Evolutionary conservation across 2,888 invertebrate species (phyloP), one percentile per base, ranked within the genome.

Genomic region (Erebia epiphron): DNA sequence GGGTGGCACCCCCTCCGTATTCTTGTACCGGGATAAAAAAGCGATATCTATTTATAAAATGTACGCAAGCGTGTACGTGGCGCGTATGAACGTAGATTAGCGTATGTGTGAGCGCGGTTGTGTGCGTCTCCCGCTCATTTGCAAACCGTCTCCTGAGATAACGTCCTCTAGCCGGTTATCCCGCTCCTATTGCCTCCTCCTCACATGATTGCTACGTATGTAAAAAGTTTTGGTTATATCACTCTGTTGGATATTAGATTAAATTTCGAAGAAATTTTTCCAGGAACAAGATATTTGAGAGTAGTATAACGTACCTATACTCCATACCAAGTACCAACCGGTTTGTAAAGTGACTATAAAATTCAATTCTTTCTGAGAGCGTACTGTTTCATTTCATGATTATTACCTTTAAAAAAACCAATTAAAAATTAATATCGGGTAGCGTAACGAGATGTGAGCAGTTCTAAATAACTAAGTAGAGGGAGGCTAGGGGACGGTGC

Each of bases 11-110:
- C 89, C 91, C 89, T 87, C 76, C 82, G 80, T 82, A 91, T 92
- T 92, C 93, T 92, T 92, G 90, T 91, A 89, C 91, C 89, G 88
- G 92, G 92, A 92, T 92, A 92, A 93, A 93, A 93, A 93, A 93
- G 86, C 92, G 91, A 92, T 92, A 92, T 92, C 92, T 93, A 92
- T 93, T 93, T 93, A 93, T 93, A 92, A 91, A 92, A 91, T 89
- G 92, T 92, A 90, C 86, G 88, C 87, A 87, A 87, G 88, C 86
- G 84, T 86, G 86, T 86, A 85, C 82, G 86, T 82, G 79, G 77
- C 85, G 85, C 86, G 85, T 91, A 90, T 86, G 91, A 85, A 91
- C 89, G 82, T 79, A 82, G 86, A 87, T 89, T 89, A 90, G 82
- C 84, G 84, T 81, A 80, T 84, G 87, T 85, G 87, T 89, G 62